phyloP scores from a whole-genome alignment of 1,140 invertebrate genomes.

The Tetramorium parvispinum region DNA sequence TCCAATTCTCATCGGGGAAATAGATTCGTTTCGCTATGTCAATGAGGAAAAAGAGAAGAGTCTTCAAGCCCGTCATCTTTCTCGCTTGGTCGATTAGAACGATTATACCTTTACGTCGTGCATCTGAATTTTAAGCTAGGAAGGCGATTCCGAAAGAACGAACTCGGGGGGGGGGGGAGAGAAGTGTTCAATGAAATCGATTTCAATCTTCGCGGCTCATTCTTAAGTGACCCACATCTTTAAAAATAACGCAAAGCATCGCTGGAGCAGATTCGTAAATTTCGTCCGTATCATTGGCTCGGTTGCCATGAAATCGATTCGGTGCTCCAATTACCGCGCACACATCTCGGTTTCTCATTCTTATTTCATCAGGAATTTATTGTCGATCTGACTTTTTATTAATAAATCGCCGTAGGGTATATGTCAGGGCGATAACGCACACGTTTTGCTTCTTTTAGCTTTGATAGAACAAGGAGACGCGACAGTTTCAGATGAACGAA shows the following conservation, averaged over 20 bases:
- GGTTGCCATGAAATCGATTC: slow-evolving; percentile 18
- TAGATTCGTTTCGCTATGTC: slow-evolving; percentile 34
- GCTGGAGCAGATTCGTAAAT: slow-evolving; percentile 1
- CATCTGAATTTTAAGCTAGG: slow-evolving; percentile 48
- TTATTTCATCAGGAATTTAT: slow-evolving; percentile 2
- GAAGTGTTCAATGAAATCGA: slow-evolving; percentile 18
- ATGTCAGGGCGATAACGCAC: not conserved
- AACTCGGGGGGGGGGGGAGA: not conserved
- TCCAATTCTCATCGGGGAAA: slow-evolving; percentile 29
- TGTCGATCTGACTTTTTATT: not conserved
- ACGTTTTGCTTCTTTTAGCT: not conserved
- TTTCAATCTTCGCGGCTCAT: slow-evolving; percentile 14
- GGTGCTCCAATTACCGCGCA: not conserved
- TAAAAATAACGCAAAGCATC: slow-evolving; percentile 40
- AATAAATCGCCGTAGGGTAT: not conserved
- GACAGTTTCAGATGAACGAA: slow-evolving; percentile 79
- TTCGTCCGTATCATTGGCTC: slow-evolving; percentile 34
- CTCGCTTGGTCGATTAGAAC: slow-evolving; percentile 49
- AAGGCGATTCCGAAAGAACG: slow-evolving; percentile 26
- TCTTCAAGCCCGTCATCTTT: slow-evolving; percentile 56
- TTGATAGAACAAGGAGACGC: not conserved
- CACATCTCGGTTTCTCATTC: not conserved
- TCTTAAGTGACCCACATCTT: slow-evolving; percentile 49
- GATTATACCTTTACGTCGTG: slow-evolving; percentile 62
- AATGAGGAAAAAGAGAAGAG: slow-evolving; percentile 28